Conservation (phyloP, 2,888 invertebrate species). For the Leptopilina drosophilae region DNA sequence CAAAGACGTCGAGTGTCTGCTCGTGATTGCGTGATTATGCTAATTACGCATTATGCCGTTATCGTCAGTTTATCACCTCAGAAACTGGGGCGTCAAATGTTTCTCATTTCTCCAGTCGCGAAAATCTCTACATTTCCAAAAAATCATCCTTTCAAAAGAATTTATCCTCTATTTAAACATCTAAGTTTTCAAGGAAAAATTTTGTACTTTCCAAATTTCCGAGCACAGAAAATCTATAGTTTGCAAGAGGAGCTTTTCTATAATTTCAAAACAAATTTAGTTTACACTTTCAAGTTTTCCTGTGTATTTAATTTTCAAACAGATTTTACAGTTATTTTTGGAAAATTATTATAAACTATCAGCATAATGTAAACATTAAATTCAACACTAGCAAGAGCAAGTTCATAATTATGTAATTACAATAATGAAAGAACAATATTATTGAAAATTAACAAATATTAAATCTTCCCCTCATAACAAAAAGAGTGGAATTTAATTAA, state of each 20-base stretch:
- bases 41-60: conserved; percentile 34
- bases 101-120: neutral
- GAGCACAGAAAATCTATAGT: neutral
- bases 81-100: conserved; percentile 31
- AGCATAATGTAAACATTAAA: too few species aligned
- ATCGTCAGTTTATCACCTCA: conserved; percentile 26
- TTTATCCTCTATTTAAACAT: too few species aligned
- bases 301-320: too few species aligned
- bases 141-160: too few species aligned
- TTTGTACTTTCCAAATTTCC: neutral
- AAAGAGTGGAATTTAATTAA: neutral
- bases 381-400: neutral
- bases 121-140: too few species aligned
- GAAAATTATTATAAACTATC: too few species aligned
- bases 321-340: too few species aligned
- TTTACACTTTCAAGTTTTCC: neutral
- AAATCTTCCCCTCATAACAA: neutral
- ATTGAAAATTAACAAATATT: neutral
- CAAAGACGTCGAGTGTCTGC: conserved; percentile 13
- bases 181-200: too few species aligned
- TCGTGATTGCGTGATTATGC: conserved; percentile 40
- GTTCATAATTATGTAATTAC: neutral
- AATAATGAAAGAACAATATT: neutral
- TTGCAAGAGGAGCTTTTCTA: neutral
- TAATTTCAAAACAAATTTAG: neutral